Percentiles rank a stretch among this genome's conserved stretches.
Conservation (phyloP, 2,113 vertebrate species). For the Pachycephala philippinensis region DNA sequence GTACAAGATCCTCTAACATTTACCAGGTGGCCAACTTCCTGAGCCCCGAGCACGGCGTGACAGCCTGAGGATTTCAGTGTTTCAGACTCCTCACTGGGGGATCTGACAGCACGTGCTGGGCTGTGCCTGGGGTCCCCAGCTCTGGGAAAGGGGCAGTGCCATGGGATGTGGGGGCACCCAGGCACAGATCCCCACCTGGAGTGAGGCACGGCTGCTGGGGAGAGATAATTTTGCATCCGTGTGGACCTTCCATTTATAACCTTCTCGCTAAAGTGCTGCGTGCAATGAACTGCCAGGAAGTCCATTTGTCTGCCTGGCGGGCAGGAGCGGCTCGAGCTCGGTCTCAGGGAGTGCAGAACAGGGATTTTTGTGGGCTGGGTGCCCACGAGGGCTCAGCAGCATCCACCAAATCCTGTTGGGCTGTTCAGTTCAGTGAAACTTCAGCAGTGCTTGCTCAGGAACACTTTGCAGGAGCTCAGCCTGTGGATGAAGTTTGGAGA, state of each 20-base stretch:
- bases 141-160: background rate
- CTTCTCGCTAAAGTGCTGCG: background rate
- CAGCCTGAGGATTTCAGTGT: background rate
- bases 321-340: rapidly evolving
- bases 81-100: background rate
- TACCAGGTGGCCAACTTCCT: conserved; percentile 71
- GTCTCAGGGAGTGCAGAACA: rapidly evolving
- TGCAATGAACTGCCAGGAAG: background rate
- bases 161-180: rapidly evolving
- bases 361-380: background rate
- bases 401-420: background rate
- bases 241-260: background rate
- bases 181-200: background rate
- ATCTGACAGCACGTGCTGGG: rapidly evolving
- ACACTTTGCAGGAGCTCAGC: background rate
- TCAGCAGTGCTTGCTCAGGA: background rate
- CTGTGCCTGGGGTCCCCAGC: rapidly evolving
- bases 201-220: rapidly evolving
- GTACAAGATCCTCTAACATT: conserved; percentile 60
- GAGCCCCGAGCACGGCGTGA: background rate
- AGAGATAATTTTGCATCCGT: background rate
- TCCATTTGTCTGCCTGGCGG: background rate
- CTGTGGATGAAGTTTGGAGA: background rate
- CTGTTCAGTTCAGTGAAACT: background rate
- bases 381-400: background rate